Conservation (phyloP, 1,140 invertebrate species). For the Cephus cinctus region DNA sequence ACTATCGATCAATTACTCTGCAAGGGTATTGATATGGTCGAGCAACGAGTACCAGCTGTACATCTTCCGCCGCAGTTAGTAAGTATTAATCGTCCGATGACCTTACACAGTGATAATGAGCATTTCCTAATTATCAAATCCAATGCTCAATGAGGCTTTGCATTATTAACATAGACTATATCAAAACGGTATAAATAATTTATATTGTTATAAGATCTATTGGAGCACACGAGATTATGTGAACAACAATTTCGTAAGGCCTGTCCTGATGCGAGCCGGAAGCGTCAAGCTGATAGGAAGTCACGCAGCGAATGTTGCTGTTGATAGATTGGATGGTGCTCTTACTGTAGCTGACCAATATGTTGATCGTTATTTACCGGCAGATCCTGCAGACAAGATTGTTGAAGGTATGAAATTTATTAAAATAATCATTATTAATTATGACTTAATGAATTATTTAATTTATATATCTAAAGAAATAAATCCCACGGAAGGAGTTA, state of each 20-base stretch:
- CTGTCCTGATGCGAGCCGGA: conserved; percentile 71
- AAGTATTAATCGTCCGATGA: conserved; percentile 48
- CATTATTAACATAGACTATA: too few relatives aligned
- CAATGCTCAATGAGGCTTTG: too few relatives aligned
- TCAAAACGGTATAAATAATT: too few relatives aligned
- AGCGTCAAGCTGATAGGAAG: conserved; percentile 75
- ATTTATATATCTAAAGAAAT: conserved; percentile 22
- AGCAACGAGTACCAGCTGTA: conserved; percentile 73
- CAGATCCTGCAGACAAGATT: conserved; percentile 61
- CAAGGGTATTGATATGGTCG: conserved; percentile 74
- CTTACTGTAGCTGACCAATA: conserved; percentile 75
- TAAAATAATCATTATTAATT: not conserved
- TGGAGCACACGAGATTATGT: conserved; percentile 75
- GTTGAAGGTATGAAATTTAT: conserved; percentile 39
- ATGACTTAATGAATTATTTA: not conserved
- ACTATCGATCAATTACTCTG: conserved; percentile 74
- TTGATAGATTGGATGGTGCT: conserved; percentile 68
- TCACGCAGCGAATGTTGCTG: conserved; percentile 68
- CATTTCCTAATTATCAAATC: too few relatives aligned
- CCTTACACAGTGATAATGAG: too few relatives aligned
- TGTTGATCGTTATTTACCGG: conserved; percentile 76
- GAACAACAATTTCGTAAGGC: conserved; percentile 63
- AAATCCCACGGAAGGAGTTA: conserved; percentile 34
- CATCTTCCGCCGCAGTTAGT: conserved; percentile 76
- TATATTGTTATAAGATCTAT: conserved; percentile 70